Base-by-base conservation (phyloP, 2,888 invertebrate species). In the Volucella zonaria region DNA sequence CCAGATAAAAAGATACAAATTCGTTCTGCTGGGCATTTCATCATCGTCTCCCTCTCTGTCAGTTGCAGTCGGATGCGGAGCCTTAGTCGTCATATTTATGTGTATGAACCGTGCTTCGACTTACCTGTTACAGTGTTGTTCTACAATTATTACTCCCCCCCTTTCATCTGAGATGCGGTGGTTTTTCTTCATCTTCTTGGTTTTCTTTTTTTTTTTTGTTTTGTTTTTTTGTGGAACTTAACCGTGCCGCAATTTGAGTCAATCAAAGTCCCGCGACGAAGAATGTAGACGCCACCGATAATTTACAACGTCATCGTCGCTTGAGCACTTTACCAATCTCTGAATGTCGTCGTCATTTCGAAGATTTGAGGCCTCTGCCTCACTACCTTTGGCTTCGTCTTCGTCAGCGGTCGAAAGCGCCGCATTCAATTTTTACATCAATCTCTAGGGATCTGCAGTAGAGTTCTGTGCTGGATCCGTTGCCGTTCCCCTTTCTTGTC, bases 221-320 rank as follows among this genome's bases (percentile, higher is more conserved):
- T 58, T 75, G 43, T 45, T 62, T 61, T 15, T 52, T 45, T 52
- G 42, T 64, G 59, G 66, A 71, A 76, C 54, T 73, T 31, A 80
- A 67, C 70, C 81, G 68, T 70, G 82, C 82, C 64, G 85, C 80
- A 85, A 86, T 86, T 86, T 82, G 54, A 86, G 82, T 86, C 78
- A 78, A 82, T 86, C 86, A 82, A 82, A 82, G 86, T 86, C 86
- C 82, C 86, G 75, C 78, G 86, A 82, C 82, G 79, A 86, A 87
- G 86, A 87, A 85, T 87, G 83, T 86, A 86, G 87, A 86, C 87
- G 87, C 87, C 86, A 86, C 86, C 87, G 85, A 87, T 87, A 87
- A 86, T 87, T 87, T 87, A 87, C 87, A 86, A 86, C 82, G 86
- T 86, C 86, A 82, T 86, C 82, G 75, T 81, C 82, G 83, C 80